phyloP scores from a whole-genome alignment of 37 sponge, comb jelly and placozoan species.

The Mnemiopsis leidyi region DNA sequence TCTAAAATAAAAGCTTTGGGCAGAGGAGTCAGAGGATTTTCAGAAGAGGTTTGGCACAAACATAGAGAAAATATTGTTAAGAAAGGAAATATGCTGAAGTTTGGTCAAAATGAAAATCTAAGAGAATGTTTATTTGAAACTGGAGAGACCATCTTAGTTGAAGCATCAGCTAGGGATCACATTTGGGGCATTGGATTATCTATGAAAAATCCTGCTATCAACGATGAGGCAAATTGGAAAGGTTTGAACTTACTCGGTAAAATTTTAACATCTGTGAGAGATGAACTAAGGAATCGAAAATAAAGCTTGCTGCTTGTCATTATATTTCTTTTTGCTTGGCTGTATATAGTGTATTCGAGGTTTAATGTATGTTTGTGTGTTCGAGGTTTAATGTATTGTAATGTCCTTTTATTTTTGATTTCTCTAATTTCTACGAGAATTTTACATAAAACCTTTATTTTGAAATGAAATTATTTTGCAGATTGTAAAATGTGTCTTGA shows the following conservation, averaged over 20 bases:
- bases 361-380: too few species aligned
- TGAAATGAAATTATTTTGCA: too few species aligned
- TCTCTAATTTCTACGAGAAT: too few species aligned
- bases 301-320: too few species aligned
- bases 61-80: constrained; percentile 71
- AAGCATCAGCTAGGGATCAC: constrained; percentile 76
- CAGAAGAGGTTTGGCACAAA: constrained; percentile 70
- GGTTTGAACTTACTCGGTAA: constrained; percentile 79
- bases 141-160: constrained; percentile 72
- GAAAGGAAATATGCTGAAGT: constrained; percentile 72
- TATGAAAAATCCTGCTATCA: constrained; percentile 67
- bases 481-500: too few species aligned
- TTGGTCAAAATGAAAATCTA: constrained; percentile 74
- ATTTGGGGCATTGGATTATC: constrained; percentile 87
- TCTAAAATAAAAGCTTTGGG: constrained; percentile 75
- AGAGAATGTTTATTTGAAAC: constrained; percentile 68
- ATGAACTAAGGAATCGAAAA: constrained; percentile 71
- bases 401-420: too few species aligned
- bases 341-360: too few species aligned
- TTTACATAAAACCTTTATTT: too few species aligned
- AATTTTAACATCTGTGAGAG: constrained; percentile 75
- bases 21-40: constrained; percentile 71
- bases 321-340: too few species aligned
- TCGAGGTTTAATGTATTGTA: too few species aligned
- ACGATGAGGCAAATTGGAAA: constrained; percentile 71